Base-by-base conservation (phyloP, 2,888 invertebrate species). In the Agonopterix arenella region DNA sequence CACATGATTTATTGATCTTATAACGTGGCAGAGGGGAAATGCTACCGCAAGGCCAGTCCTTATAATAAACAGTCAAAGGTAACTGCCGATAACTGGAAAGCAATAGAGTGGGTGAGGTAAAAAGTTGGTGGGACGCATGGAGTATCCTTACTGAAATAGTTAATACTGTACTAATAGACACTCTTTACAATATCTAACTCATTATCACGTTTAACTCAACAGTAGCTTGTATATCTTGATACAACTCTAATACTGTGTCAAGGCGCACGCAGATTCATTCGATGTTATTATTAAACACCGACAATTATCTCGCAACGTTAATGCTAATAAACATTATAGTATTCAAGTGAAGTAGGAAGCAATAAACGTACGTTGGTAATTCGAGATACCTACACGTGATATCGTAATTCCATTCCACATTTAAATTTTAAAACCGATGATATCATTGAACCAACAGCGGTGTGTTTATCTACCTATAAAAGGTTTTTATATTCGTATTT, bases 261-360 rank as follows among this genome's bases (percentile, higher is more conserved):
- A 57, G 52, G 54, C 46, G 45, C n/a, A 4, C 40, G n/a, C 10
- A 40, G 40, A 2, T 40, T 40, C 10, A n/a, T 40, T 40, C n/a
- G 40, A 40, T 40, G 40, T 40, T 40, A 40, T 28, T 28, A 28
- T 28, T n/a, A 28, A 28, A 7, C 28, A 28, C 28, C 28, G 28
- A 28, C 28, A 28, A 28, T 28, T 28, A 28, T 28, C 28, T 28
- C 28, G 1, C 28, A 28, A 28, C 28, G 5, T 28, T 28, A 28
- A 28, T 28, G 28, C 28, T 28, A 28, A 28, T 28, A 28, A 28
- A 5, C 5, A 28, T 28, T 28, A 67, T 65, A 57, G 62, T 67
- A 70, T 71, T 67, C 68, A 60, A 62, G 62, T 59, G 57, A 58
- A 58, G 66, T 65, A 66, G 67, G 69, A 70, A 68, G 56, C 62